Evolutionary conservation across 2,888 invertebrate genomes (phyloP).

Genomic region (Chrysolina haemoptera): DNA sequence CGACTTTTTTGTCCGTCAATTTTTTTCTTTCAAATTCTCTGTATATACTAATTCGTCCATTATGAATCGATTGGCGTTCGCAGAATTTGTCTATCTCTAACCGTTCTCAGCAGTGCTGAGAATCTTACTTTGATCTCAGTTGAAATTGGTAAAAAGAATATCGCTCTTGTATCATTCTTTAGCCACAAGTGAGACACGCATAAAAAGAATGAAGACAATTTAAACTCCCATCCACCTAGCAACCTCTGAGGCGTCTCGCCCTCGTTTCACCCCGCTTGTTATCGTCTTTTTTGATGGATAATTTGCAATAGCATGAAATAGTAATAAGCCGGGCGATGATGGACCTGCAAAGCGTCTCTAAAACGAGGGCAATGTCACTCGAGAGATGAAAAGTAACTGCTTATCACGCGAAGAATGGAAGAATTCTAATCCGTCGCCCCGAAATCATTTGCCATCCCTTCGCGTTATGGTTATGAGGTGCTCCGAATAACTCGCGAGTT

Average conservation of each 20-base stretch:
- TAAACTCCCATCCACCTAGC: slow-evolving; percentile 7
- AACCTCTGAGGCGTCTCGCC: background rate
- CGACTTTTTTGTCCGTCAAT: no score
- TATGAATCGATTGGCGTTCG: no score
- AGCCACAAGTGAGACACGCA: background rate
- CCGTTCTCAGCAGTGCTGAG: no score
- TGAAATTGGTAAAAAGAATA: no score
- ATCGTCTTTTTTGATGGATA: slow-evolving; percentile 60
- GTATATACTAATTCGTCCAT: no score
- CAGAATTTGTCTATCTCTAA: no score
- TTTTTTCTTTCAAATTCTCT: no score
- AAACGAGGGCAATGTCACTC: slow-evolving; percentile 53
- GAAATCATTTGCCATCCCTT: slow-evolving; percentile 54
- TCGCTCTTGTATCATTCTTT: no score
- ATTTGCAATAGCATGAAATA: slow-evolving; percentile 67
- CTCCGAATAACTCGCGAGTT: slow-evolving; percentile 55
- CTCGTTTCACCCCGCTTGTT: slow-evolving; percentile 2
- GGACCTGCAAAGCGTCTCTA: slow-evolving; percentile 55
- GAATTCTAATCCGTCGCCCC: slow-evolving; percentile 52
- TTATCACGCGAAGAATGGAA: slow-evolving; percentile 56
- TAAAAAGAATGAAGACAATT: slow-evolving; percentile 17
- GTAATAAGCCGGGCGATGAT: slow-evolving; percentile 61
- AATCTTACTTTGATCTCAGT: no score
- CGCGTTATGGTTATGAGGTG: slow-evolving; percentile 54
- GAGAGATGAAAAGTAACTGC: slow-evolving; percentile 59